Conservation (phyloP, 1,140 invertebrate species). For the Bradynema listronoti region DNA sequence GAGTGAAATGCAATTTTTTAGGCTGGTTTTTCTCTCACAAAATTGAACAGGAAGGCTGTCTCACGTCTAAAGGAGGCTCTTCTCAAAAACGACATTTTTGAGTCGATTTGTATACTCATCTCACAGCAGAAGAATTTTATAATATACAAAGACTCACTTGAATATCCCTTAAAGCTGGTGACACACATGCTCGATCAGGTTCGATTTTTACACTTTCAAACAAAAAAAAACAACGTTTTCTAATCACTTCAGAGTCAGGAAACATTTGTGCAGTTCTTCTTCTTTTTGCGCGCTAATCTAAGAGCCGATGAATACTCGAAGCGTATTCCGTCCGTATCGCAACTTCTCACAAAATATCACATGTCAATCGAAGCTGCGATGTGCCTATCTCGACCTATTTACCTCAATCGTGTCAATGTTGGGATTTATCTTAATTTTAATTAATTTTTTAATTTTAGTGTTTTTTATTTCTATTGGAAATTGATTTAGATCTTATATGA, state of each 20-base stretch:
- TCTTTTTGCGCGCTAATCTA: conserved; percentile 82
- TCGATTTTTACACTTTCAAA: conserved; percentile 17
- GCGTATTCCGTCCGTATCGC: conserved; percentile 77
- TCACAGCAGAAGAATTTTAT: conserved; percentile 92
- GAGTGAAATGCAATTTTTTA: conserved; percentile 54
- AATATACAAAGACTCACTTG: conserved; percentile 75
- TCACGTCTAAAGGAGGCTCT: conserved; percentile 89
- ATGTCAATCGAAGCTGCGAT: conserved; percentile 92
- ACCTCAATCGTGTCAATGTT: conserved; percentile 29
- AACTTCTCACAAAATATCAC: conserved; percentile 82
- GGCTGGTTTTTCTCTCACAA: conserved; percentile 90
- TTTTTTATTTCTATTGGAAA: conserved; percentile 7
- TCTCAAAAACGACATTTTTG: conserved; percentile 79
- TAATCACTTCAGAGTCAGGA: conserved; percentile 77
- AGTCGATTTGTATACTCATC: conserved; percentile 84
- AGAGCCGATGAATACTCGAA: conserved; percentile 88
- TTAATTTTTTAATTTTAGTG: conserved; percentile 12
- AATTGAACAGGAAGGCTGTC: conserved; percentile 91
- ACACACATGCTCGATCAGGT: conserved; percentile 64
- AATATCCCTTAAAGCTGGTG: conserved; percentile 77
- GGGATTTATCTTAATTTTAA: background rate
- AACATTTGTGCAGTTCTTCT: conserved; percentile 92
- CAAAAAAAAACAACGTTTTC: background rate
- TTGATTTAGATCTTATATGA: conserved; percentile 13
- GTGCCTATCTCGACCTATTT: conserved; percentile 58